These are phyloP conservation scores for Mesochorus sp. DNA, from an alignment of 2,888 invertebrate genomes.

Conservation along the genomic window DNA sequence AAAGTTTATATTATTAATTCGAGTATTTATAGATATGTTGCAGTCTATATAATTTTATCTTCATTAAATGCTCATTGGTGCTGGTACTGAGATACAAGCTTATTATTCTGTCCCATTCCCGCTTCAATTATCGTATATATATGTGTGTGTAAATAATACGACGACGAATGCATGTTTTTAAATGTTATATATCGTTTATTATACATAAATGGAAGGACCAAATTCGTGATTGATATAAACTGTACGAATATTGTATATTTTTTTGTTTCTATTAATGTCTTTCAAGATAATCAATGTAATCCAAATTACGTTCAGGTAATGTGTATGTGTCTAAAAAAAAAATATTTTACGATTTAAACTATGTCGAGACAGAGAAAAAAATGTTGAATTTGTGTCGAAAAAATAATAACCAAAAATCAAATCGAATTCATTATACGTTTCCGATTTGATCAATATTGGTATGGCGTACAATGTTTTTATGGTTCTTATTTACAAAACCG, in stretches of 20 bases:
- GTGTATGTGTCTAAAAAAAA: slow-evolving; percentile 3
- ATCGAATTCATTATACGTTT: too few species aligned
- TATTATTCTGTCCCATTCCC: slow-evolving; percentile 44
- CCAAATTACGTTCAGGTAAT: neutral
- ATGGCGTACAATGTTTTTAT: slow-evolving; percentile 31
- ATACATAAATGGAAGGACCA: neutral
- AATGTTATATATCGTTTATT: slow-evolving; percentile 46
- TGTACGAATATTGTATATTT: neutral
- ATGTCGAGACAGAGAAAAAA: neutral
- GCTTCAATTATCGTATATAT: too few species aligned
- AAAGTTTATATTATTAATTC: slow-evolving; percentile 72
- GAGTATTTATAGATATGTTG: slow-evolving; percentile 74
- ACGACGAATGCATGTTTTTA: neutral
- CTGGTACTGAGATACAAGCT: slow-evolving; percentile 71
- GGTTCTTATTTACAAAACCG: slow-evolving; percentile 58
- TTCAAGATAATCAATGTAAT: neutral
- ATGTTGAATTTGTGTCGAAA: neutral
- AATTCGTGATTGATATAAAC: neutral
- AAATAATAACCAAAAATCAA: too few species aligned
- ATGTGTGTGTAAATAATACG: too few species aligned
- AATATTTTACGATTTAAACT: neutral
- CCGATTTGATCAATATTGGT: slow-evolving; percentile 19
- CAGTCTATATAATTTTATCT: slow-evolving; percentile 71
- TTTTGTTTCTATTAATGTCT: neutral
- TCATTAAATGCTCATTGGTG: slow-evolving; percentile 81